Evolutionary conservation across 2,888 invertebrate genomes (phyloP), one percentile per base, ranked within the genome.

Genomic region (Aspidiotus rigidus): DNA sequence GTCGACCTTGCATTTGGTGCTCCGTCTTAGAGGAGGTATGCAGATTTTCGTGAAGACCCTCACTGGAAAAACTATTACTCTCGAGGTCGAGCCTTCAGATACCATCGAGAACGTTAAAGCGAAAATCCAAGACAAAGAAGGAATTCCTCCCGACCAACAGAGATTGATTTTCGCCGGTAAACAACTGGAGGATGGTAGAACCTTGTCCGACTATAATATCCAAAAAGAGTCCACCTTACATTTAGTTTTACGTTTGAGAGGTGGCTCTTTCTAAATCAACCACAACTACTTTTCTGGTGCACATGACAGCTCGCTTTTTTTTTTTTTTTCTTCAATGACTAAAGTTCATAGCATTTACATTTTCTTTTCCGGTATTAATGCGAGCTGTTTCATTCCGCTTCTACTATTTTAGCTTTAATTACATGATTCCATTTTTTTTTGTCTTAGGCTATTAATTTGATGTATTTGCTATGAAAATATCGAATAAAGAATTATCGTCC

Each of bases 61-160:
- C 1, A 81, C 80, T 8, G 80, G 81, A 57, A 81, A 81, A 73
- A 81, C 81, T 64, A 80, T 80, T 73, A 79, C 79, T 7, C 73
- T 79, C 6, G 79, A 79, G 72, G 79, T 83, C 1, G 86, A 86
- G 74, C 79, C 84, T 7, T 82, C 83, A 0, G 84, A 84, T 73
- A 81, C 83, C 0, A 84, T 84, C 73, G 84, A 84, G 74, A 84
- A 83, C 77, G 83, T 84, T 0, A 84, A 84, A 74, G 80, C 81
- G 0, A 82, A 82, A 73, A 82, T 81, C 70, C 81, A 82, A 72
- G 84, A 84, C 73, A 84, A 84, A 73, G 83, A 84, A 75, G 56
- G 56, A n/a, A 84, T 84, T 72, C 84, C 83, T 1, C 84, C 84
- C 80, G 80, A 84, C 75, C 84, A 84, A 75, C 83, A 83, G 75